Conservation (phyloP, 2,888 invertebrate genomes). For the Villa cingulata region DNA sequence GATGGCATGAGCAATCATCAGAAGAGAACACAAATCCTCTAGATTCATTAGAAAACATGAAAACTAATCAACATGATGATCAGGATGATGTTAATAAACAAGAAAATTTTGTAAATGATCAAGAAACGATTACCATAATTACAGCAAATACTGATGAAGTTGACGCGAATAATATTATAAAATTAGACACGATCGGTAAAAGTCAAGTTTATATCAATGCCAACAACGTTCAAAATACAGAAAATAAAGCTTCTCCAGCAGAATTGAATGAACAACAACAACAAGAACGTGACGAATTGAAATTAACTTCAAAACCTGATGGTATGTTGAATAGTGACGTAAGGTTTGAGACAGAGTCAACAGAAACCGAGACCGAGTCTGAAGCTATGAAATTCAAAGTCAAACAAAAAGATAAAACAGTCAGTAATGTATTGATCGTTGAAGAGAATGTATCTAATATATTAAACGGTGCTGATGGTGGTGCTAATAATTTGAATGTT, state of each 20-base stretch:
- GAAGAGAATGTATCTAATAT: not conserved
- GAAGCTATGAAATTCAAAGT: no score
- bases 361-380: not conserved
- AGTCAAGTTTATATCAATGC: not conserved
- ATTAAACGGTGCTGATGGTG: not conserved
- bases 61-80: no score
- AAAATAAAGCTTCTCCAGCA: not conserved
- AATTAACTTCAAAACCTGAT: not conserved
- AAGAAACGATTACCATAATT: not conserved
- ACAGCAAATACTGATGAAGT: not conserved
- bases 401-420: not conserved
- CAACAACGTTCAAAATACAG: not conserved
- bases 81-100: no score
- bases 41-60: constrained; percentile 4
- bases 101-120: not conserved
- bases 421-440: constrained; percentile 12
- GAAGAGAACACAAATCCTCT: constrained; percentile 21
- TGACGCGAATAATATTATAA: not conserved
- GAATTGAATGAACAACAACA: not conserved
- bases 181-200: not conserved
- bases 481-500: not conserved
- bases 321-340: not conserved
- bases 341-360: not conserved
- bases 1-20: constrained; percentile 55
- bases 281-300: not conserved